Evolutionary conservation across 2,888 invertebrate species (phyloP).

Genomic region (Drosophila subsilvestris): DNA sequence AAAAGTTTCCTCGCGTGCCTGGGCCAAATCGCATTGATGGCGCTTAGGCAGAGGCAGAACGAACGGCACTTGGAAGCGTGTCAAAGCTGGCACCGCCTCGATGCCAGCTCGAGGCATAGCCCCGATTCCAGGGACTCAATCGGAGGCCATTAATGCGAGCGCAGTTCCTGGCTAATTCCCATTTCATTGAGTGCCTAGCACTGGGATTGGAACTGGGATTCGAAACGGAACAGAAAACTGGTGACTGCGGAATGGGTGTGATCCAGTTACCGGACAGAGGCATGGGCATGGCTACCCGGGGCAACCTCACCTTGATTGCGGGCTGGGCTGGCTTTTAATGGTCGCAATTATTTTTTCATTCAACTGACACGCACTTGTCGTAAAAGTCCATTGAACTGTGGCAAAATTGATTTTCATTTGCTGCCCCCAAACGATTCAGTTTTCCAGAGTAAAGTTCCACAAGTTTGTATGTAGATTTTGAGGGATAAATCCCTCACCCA

Average conservation of each 20-base stretch:
- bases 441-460: not conserved
- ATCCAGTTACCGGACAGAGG: constrained; percentile 24
- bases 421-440: constrained; percentile 37
- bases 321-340: constrained; percentile 43
- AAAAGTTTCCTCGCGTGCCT: constrained; percentile 63
- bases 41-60: constrained; percentile 26
- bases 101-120: constrained; percentile 13
- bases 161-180: constrained; percentile 30
- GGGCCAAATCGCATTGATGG: constrained; percentile 70
- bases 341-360: constrained; percentile 69
- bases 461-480: not conserved
- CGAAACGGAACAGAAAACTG: not conserved
- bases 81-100: constrained; percentile 61
- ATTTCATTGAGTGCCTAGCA: constrained; percentile 37
- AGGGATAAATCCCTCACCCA: too few species aligned
- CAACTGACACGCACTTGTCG: constrained; percentile 67
- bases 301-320: constrained; percentile 11
- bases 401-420: constrained; percentile 67
- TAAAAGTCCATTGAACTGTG: constrained; percentile 68
- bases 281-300: constrained; percentile 4
- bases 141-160: constrained; percentile 33
- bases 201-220: constrained; percentile 1
- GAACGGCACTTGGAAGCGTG: constrained; percentile 58
- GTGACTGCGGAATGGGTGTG: not conserved
- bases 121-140: constrained; percentile 21